Base-by-base conservation (phyloP, 2,797 vertebrate genomes). In the Acomys russatus region DNA sequence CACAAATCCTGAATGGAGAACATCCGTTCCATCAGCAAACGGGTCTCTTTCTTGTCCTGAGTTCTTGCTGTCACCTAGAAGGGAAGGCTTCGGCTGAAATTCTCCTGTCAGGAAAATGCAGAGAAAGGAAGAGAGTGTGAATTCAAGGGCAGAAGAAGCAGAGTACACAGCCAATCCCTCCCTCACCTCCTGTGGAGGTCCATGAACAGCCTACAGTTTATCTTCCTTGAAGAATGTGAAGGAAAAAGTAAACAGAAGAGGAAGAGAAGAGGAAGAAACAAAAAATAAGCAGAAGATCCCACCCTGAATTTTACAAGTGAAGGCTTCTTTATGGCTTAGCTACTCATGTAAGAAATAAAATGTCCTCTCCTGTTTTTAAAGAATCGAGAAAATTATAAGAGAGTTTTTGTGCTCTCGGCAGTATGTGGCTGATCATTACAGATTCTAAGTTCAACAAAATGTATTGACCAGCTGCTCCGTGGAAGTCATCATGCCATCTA, bases 1-100 rank as follows among this genome's bases (percentile, higher is more conserved):
- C 97, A 99, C 97, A 90, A 99, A 99, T 91, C 98, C 98, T 0
- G 98, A 91, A 97, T 98, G 99, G 76, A 99, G 99, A 51, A 97
- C 88, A 35, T 99, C 98, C 2, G 98, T 96, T 95, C 98, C 98
- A 96, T 98, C 98, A 83, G 78, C 96, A 96, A 99, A 98, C 84
- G 98, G 98, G 54, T 98, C 98, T 97, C 97, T 98, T 94, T 98
- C 98, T 98, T 98, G 98, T 97, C 98, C 98, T 66, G 99, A 98
- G 70, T 98, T 98, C 87, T 98, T 99, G 56, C 0, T 96, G 90
- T 96, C 92, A 92, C 97, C 93, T 76, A 96, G 7, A 2, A 97
- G 96, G 86, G 98, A 97, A 86, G 96, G 54, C 9, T 95, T 82
- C 0, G 88, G 91, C 7, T 94, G 92, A 96, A 98, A 98, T 70